phyloP scores from a whole-genome alignment of 2,113 vertebrate species.

The Stegastes partitus region DNA sequence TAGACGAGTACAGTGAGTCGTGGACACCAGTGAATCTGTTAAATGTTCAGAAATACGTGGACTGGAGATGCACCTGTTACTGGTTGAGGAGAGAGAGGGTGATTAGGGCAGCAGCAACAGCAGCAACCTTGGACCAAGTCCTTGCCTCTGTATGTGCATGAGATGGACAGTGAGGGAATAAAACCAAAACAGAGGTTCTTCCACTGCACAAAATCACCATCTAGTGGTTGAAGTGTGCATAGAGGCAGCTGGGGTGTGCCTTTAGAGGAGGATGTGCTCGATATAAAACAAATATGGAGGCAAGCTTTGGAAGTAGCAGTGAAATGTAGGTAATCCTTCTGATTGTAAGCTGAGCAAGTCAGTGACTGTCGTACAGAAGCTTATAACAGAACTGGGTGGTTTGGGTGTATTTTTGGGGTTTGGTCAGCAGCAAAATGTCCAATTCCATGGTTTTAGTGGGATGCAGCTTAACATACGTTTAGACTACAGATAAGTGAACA shows the following conservation, averaged over 20 bases:
- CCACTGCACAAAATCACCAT: conserved; percentile 52
- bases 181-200: conserved; percentile 30
- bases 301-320: conserved; percentile 58
- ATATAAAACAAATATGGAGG: conserved; percentile 51
- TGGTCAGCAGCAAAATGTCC: neutral
- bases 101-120: conserved; percentile 72
- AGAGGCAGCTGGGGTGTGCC: neutral
- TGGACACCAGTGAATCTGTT: neutral
- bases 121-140: conserved; percentile 50
- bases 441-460: neutral
- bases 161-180: conserved; percentile 40
- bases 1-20: neutral
- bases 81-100: conserved; percentile 69
- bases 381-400: neutral
- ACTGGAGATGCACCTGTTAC: conserved; percentile 57
- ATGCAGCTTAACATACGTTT: neutral
- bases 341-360: conserved; percentile 6
- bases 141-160: conserved; percentile 32
- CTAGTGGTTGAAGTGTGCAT: conserved; percentile 56
- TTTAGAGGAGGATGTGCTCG: conserved; percentile 23
- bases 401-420: neutral
- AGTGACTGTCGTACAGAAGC: conserved; percentile 6
- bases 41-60: neutral
- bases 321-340: conserved; percentile 32
- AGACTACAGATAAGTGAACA: neutral